Conservation (phyloP, 2,888 invertebrate species). For the Acronicta alni region DNA sequence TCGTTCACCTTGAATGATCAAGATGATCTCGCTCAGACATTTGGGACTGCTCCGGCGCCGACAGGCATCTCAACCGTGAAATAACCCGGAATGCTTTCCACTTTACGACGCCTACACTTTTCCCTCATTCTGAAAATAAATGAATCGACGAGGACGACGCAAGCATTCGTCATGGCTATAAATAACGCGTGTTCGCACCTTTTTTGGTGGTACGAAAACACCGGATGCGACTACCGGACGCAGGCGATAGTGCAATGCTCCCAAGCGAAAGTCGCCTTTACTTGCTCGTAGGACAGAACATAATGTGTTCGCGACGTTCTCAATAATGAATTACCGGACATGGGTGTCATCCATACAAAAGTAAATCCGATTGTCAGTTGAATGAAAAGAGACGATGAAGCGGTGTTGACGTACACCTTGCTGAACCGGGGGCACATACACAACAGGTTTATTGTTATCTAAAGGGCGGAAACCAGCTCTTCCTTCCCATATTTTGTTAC, state of each 20-base stretch:
- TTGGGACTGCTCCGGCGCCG: conserved; percentile 29
- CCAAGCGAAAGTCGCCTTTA: conserved; percentile 75
- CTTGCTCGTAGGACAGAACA: conserved; percentile 57
- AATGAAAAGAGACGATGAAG: conserved; percentile 64
- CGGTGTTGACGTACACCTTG: conserved; percentile 67
- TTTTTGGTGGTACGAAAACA: conserved; percentile 87
- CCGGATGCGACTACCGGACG: conserved; percentile 87
- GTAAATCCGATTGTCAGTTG: conserved; percentile 73
- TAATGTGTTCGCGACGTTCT: conserved; percentile 64
- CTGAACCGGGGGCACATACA: conserved; percentile 54
- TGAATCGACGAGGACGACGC: conserved; percentile 74
- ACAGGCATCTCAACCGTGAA: conserved; percentile 49
- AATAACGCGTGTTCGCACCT: conserved; percentile 86
- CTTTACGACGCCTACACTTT: conserved; percentile 72
- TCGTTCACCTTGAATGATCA: conserved; percentile 51
- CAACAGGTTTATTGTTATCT: conserved; percentile 68
- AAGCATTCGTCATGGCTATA: conserved; percentile 84
- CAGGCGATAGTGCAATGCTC: conserved; percentile 79
- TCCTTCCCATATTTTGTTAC: conserved; percentile 65
- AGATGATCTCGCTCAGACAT: conserved; percentile 32
- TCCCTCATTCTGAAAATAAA: conserved; percentile 81
- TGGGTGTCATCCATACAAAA: conserved; percentile 78
- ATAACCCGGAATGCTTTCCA: conserved; percentile 65
- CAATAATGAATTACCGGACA: conserved; percentile 77
- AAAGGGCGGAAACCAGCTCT: conserved; percentile 59